Evolutionary conservation across 1,140 invertebrate genomes (phyloP), one percentile per base, ranked within the genome.

Genomic region (Solen grandis): DNA sequence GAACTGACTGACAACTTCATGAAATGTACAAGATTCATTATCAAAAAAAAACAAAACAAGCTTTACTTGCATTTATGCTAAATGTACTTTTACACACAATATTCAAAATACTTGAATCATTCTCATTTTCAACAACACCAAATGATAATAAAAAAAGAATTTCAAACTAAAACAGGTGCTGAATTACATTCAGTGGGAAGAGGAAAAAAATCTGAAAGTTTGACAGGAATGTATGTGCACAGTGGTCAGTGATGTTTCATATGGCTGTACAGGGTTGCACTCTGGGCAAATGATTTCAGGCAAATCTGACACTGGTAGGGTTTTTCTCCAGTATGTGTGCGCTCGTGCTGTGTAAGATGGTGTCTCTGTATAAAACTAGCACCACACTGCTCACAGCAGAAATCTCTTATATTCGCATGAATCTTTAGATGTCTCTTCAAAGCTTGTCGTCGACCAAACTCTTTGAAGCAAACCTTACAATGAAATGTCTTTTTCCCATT

Each of bases 201-300:
- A n/a, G n/a, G n/a, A n/a, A n/a, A n/a, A n/a, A n/a, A n/a, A n/a
- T n/a, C n/a, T n/a, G n/a, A n/a, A n/a, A n/a, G n/a, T n/a, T n/a
- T n/a, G n/a, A n/a, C n/a, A n/a, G n/a, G n/a, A n/a, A n/a, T n/a
- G n/a, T n/a, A n/a, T n/a, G n/a, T n/a, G n/a, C n/a, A n/a, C n/a
- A n/a, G n/a, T n/a, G 41, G 8, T 59, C 10, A 68, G 66, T 78
- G 75, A 50, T 78, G 75, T 31, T 69, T 78, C 75, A 78, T 78
- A 46, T 86, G 85, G 36, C 74, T 81, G 54, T 84, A 81, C 25
- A 86, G 52, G 0, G 78, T 84, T 2, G 79, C 75, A 52, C 62
- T 81, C 16, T 85, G 82, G 1, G 74, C 73, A 90, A 98, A 98
- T 90, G 96, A 95, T 55, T 96, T 96, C 8, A 96, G 96, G 90